These are phyloP conservation scores for Hirundo rustica DNA, from an alignment of 2,797 vertebrate species.

Conservation along the genomic window DNA sequence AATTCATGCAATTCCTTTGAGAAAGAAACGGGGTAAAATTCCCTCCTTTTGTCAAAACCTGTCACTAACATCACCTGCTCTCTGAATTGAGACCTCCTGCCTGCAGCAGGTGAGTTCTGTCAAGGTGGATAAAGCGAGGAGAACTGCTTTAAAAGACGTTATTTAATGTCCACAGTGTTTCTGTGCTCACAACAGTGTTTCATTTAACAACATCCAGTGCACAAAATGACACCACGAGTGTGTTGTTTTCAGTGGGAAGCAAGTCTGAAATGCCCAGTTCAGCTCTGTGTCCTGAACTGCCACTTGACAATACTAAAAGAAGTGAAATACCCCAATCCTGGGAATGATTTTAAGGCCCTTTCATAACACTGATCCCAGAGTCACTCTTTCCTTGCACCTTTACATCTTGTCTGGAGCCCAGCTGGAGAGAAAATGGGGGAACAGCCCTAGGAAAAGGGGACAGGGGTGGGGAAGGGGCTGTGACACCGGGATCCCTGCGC, in stretches of 20 bases:
- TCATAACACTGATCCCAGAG: accelerated
- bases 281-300: not conserved
- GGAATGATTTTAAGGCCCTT: not conserved
- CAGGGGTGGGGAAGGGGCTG: not conserved
- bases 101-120: not conserved
- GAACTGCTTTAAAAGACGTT: not conserved
- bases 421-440: not conserved
- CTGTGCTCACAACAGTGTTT: not conserved
- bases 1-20: not conserved
- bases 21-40: not conserved
- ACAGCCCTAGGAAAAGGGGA: not conserved
- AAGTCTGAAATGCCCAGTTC: not conserved
- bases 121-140: not conserved
- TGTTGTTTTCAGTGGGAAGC: not conserved
- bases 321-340: not conserved
- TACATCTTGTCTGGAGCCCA: not conserved
- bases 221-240: not conserved
- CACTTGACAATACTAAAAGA: not conserved
- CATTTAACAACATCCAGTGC: not conserved
- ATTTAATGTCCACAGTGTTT: not conserved
- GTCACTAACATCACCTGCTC: not conserved
- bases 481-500: not conserved
- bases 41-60: not conserved
- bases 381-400: not conserved
- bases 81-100: not conserved